These are phyloP conservation scores for Alfaro cultratus DNA, from an alignment of 2,797 vertebrate genomes.

Conservation along the genomic window DNA sequence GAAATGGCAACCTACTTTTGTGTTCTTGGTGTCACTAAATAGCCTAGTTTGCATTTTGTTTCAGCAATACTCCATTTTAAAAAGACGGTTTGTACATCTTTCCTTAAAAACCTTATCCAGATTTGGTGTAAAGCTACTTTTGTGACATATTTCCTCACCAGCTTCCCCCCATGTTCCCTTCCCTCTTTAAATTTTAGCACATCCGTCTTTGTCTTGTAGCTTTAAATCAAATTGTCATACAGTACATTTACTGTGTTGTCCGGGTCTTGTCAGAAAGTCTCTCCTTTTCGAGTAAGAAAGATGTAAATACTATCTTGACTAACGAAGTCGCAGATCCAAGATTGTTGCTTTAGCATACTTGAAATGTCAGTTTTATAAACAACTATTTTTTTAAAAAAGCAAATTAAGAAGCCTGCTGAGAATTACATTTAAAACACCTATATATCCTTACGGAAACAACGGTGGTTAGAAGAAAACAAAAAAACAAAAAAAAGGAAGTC, in stretches of 20 bases:
- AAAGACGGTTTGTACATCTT: constrained; percentile 57
- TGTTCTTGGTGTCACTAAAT: constrained; percentile 72
- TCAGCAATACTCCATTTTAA: constrained; percentile 51
- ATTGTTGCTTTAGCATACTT: constrained; percentile 76
- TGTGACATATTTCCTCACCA: constrained; percentile 18
- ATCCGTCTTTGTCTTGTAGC: constrained; percentile 26
- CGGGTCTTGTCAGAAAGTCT: constrained; percentile 28
- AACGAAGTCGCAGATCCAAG: constrained; percentile 48
- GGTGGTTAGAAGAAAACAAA: constrained; percentile 31
- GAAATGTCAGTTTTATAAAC: constrained; percentile 74
- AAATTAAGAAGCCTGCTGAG: constrained; percentile 75
- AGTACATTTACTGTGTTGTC: constrained; percentile 31
- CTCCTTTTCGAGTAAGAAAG: constrained; percentile 18
- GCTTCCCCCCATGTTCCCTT: constrained; percentile 25
- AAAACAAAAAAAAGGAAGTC: constrained; percentile 46
- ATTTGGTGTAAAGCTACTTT: constrained; percentile 45
- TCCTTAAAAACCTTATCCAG: constrained; percentile 59
- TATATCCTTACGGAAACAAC: constrained; percentile 48
- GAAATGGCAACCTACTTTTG: constrained; percentile 57
- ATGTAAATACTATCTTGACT: constrained; percentile 39
- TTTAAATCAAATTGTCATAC: constrained; percentile 26
- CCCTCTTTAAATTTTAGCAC: constrained; percentile 24
- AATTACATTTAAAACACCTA: constrained; percentile 52
- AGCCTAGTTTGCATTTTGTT: constrained; percentile 55
- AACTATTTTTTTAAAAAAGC: constrained; percentile 62